Evolutionary conservation across 53 echinoderm and acorn worm genomes (phyloP).

Genomic region (Actinopyga echinites): DNA sequence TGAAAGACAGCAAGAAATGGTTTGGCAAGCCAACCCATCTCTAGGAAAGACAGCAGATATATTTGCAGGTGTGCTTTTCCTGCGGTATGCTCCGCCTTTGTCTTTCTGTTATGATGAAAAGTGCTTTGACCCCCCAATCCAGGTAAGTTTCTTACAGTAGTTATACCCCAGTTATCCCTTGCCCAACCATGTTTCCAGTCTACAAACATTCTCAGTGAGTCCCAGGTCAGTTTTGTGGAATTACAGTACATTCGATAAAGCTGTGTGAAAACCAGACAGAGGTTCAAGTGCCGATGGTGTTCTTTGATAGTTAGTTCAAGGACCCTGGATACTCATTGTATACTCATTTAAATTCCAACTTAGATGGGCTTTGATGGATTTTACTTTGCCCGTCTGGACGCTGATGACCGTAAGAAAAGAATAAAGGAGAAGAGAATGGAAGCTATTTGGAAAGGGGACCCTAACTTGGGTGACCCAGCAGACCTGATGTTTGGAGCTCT

Average conservation of each 20-base stretch:
- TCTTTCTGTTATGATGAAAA: conserved; percentile 33
- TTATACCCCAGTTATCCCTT: too few species aligned
- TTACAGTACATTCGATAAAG: too few species aligned
- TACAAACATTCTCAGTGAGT: too few species aligned
- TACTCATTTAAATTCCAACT: background rate
- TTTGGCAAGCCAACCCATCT: conserved; percentile 51
- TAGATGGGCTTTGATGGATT: conserved; percentile 54
- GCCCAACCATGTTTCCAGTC: too few species aligned
- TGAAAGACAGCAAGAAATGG: conserved; percentile 37
- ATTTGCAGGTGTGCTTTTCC: conserved; percentile 48
- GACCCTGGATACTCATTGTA: too few species aligned
- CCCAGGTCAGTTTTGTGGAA: too few species aligned
- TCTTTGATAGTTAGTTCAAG: too few species aligned
- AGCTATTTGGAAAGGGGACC: conserved; percentile 48
- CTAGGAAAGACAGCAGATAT: conserved; percentile 33
- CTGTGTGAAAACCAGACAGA: conserved; percentile 19
- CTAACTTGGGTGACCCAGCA: conserved; percentile 22
- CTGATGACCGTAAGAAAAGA: background rate
- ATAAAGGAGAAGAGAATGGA: conserved; percentile 19
- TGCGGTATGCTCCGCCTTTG: conserved; percentile 36
- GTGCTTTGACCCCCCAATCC: conserved; percentile 48
- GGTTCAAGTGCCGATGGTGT: background rate
- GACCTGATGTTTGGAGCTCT: conserved; percentile 46
- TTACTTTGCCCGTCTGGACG: conserved; percentile 44
- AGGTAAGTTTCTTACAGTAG: background rate